Evolutionary conservation across 2,113 vertebrate species (phyloP), one percentile per base, ranked within the genome.

Genomic region (Etia nguti): DNA sequence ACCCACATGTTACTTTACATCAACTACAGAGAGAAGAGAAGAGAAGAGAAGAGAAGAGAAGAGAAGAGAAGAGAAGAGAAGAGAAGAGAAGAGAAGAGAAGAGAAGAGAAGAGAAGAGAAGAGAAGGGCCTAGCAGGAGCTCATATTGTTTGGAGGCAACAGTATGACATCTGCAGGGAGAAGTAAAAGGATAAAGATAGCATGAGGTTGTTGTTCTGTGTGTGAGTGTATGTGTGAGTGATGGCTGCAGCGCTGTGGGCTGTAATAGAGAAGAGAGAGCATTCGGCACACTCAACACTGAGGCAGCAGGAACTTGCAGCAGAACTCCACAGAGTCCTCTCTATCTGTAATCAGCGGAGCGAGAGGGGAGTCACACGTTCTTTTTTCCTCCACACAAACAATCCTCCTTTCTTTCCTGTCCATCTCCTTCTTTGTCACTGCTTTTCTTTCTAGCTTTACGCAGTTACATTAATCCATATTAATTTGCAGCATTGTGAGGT

Each of bases 261-360:
- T 92, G 88, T 96, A 96, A 96, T 96, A 55, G 94, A 93, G 90
- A 85, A 46, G 88, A 93, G 62, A 79, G 89, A 84, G 84, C 89
- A 91, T 94, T 86, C 89, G 92, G 92, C 95, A 96, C 95, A 96
- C 94, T 92, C 95, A 86, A 92, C 88, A 83, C 70, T 83, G 89
- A 93, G 90, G 92, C 92, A 92, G 91, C 93, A 92, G 92, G 92
- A 95, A 94, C 92, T 94, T 94, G 93, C 89, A 80, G 92, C 89
- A 89, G 80, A 93, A 91, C 92, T 95, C 94, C 91, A 79, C 89
- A 80, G 94, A 95, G 94, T 90, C 94, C 89, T 93, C 92, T 94
- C 88, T 75, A 77, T 86, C 93, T 89, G 92, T 96, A 96, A 96
- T 96, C 92, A 95, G 89, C n/a, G 0, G 80, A 93, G 92, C 38